Percentiles rank a stretch among this genome's conserved stretches.
phyloP scores from a whole-genome alignment of 1,140 invertebrate genomes.

The Drosophila neocordata region DNA sequence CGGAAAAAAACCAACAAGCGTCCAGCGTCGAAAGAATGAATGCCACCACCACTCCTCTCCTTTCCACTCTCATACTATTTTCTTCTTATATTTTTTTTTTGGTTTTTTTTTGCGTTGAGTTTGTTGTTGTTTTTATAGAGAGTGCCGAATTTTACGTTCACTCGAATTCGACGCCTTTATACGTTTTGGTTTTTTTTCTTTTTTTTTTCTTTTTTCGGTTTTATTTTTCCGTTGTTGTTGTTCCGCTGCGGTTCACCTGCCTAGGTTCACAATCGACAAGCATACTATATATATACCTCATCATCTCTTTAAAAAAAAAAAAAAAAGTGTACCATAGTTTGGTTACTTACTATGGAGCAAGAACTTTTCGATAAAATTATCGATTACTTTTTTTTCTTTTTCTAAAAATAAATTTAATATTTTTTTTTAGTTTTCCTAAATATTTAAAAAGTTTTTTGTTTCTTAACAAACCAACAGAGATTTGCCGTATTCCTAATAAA shows the following conservation, averaged over 20 bases:
- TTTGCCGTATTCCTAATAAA: no score
- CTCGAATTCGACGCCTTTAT: constrained; percentile 39
- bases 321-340: no score
- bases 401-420: no score
- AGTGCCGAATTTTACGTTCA: constrained; percentile 18
- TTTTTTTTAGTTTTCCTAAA: no score
- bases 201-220: constrained; percentile 14
- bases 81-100: no score
- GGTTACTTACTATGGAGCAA: no score
- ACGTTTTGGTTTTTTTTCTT: neutral
- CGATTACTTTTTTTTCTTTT: no score
- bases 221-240: neutral
- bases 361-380: no score
- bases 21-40: constrained; percentile 19
- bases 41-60: no score
- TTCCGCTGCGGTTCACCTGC: constrained; percentile 2
- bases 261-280: neutral
- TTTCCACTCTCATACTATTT: no score
- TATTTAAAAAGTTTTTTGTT: no score
- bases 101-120: constrained; percentile 16
- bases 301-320: neutral
- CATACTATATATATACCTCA: neutral
- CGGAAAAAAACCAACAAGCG: constrained; percentile 22
- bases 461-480: no score
- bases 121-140: constrained; percentile 18